A percentile compares a stretch with the other conserved stretches of the same genome.
Evolutionary conservation across 2,113 vertebrate genomes (phyloP).

Genomic region (Oreocharis arfaki): DNA sequence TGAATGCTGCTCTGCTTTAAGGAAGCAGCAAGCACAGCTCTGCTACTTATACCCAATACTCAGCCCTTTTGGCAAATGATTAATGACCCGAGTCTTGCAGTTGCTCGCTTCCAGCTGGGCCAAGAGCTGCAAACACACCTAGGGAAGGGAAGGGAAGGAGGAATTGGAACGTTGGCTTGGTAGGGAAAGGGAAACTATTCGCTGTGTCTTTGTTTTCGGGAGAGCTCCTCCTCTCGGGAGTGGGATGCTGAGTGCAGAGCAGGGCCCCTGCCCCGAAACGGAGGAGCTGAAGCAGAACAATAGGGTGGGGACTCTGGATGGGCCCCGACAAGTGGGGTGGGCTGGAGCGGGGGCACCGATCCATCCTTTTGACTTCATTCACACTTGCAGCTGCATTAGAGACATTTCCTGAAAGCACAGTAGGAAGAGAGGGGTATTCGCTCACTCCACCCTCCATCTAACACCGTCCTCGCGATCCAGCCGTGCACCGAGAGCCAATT

Average conservation of each 20-base stretch:
- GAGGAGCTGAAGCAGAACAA: conserved; percentile 65
- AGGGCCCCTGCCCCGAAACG: conserved; percentile 54
- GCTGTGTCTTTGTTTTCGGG: conserved; percentile 39
- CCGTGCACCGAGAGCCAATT: conserved; percentile 51
- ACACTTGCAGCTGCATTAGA: conserved; percentile 68
- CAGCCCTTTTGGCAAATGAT: conserved; percentile 15
- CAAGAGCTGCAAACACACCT: conserved; percentile 23
- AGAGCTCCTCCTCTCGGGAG: conserved; percentile 49
- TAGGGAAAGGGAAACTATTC: conserved; percentile 31
- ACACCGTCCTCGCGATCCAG: conserved; percentile 59
- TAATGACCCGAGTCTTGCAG: background rate
- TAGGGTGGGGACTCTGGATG: conserved; percentile 64
- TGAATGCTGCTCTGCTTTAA: background rate
- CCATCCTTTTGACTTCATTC: conserved; percentile 71
- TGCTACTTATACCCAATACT: conserved; percentile 32
- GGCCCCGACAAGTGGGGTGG: conserved; percentile 19
- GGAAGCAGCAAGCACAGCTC: background rate
- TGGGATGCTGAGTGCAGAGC: conserved; percentile 34
- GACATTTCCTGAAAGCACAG: conserved; percentile 73
- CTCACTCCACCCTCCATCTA: conserved; percentile 70
- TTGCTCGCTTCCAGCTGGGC: background rate
- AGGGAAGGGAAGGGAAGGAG: conserved; percentile 3
- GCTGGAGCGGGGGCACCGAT: conserved; percentile 37
- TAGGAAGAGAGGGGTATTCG: conserved; percentile 73
- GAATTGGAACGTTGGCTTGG: background rate